Conservation (phyloP, 1,140 invertebrate species). For the Eriosoma lanigerum region DNA sequence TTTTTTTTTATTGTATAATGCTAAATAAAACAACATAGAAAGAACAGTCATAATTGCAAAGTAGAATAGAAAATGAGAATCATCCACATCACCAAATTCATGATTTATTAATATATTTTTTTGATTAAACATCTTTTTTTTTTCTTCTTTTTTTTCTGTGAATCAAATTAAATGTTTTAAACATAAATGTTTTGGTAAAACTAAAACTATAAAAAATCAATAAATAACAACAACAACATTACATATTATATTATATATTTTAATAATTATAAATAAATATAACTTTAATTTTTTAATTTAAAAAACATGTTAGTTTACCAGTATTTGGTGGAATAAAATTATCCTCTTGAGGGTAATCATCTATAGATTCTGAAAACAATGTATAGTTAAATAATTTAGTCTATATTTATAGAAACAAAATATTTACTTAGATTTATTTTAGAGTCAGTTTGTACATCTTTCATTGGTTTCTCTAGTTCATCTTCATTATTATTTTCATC, state of each 20-base stretch:
- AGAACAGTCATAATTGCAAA: conserved; percentile 47
- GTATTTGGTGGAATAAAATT: neutral
- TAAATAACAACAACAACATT: too few relatives aligned
- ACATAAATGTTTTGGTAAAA: too few relatives aligned
- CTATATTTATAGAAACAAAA: neutral
- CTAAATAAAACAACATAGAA: conserved; percentile 48
- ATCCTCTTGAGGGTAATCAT: neutral
- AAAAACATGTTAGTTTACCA: neutral
- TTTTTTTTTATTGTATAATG: conserved; percentile 52
- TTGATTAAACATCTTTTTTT: neutral
- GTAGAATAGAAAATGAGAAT: conserved; percentile 42
- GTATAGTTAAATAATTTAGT: neutral
- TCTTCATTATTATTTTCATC: neutral
- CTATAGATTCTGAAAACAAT: conserved; percentile 9
- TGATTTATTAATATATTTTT: conserved; percentile 18
- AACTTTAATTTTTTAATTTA: too few relatives aligned
- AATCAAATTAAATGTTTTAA: neutral
- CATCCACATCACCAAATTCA: neutral
- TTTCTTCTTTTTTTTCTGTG: neutral
- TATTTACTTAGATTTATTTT: conserved; percentile 2
- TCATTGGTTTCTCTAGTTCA: neutral
- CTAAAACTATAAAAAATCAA: too few relatives aligned
- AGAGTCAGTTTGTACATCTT: neutral
- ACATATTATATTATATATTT: too few relatives aligned
- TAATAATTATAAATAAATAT: too few relatives aligned